Percentiles rank a stretch among this genome's conserved stretches.
phyloP scores from a whole-genome alignment of 2,797 vertebrate species.

The Pseudotriccus pelzelni region DNA sequence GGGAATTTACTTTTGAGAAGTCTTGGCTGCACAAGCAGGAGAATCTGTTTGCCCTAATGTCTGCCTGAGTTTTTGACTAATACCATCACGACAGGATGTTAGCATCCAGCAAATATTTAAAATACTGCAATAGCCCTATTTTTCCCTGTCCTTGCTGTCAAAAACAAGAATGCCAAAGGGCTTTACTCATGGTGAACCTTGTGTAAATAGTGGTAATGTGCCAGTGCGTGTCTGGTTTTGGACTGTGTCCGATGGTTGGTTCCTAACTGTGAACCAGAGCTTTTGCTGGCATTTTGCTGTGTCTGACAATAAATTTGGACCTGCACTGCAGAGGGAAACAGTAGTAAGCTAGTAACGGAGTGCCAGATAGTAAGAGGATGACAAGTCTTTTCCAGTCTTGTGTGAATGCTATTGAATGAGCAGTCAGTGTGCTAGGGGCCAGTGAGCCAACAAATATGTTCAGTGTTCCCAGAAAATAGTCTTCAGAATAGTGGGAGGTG shows the following conservation, averaged over 20 bases:
- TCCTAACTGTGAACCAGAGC: not conserved
- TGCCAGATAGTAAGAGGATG: slow-evolving; percentile 59
- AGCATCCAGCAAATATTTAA: not conserved
- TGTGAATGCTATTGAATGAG: slow-evolving; percentile 58
- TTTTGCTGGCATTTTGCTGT: slow-evolving; percentile 39
- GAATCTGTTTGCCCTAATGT: not conserved
- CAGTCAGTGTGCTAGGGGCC: slow-evolving; percentile 52
- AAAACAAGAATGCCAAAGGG: not conserved
- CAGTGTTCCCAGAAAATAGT: slow-evolving; percentile 42
- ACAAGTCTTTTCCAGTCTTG: slow-evolving; percentile 60
- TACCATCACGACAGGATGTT: not conserved
- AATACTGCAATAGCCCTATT: not conserved
- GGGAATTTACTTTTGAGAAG: not conserved
- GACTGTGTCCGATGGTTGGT: not conserved
- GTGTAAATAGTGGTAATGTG: not conserved
- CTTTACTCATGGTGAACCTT: not conserved
- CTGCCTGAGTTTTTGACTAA: not conserved
- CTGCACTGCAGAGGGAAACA: slow-evolving; percentile 14
- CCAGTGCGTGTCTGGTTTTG: slow-evolving; percentile 11
- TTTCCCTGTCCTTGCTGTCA: not conserved
- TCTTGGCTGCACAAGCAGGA: not conserved
- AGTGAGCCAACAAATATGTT: slow-evolving; percentile 59
- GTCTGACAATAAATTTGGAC: slow-evolving; percentile 40
- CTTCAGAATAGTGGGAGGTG: slow-evolving; percentile 57
- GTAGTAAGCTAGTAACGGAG: slow-evolving; percentile 17